A percentile compares a stretch with the other conserved stretches of the same genome.
phyloP scores from a whole-genome alignment of 2,888 invertebrate genomes.

The Gandaritis pyraliata region DNA sequence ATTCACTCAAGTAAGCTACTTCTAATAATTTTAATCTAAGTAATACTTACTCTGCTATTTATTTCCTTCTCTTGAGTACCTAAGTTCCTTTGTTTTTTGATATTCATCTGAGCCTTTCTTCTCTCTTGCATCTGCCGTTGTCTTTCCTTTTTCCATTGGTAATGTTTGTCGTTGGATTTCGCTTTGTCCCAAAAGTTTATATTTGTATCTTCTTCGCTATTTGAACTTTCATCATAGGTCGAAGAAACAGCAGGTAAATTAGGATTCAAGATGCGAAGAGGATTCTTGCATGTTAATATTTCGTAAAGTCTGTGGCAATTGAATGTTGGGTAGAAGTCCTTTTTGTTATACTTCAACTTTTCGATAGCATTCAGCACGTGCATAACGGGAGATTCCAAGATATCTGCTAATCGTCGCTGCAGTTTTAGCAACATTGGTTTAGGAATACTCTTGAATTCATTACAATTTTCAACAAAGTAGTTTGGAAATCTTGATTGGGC shows the following conservation, averaged over 20 bases:
- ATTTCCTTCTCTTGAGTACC: constrained; percentile 70
- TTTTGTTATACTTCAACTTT: constrained; percentile 86
- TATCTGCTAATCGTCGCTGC: constrained; percentile 87
- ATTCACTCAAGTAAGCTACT: too few species aligned
- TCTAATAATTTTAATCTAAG: neutral
- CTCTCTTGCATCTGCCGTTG: constrained; percentile 70
- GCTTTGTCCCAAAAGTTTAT: constrained; percentile 76
- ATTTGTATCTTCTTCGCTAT: constrained; percentile 69
- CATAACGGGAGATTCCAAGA: constrained; percentile 89
- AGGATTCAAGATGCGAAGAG: constrained; percentile 77
- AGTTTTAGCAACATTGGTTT: constrained; percentile 85
- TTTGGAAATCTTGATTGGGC: constrained; percentile 86
- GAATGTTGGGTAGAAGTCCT: constrained; percentile 86
- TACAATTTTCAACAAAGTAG: constrained; percentile 89
- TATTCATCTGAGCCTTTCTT: constrained; percentile 58
- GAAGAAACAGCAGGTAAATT: constrained; percentile 58
- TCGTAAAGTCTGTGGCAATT: constrained; percentile 85
- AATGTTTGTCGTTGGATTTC: constrained; percentile 79
- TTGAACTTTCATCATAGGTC: constrained; percentile 61
- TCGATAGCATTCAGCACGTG: constrained; percentile 88
- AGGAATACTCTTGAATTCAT: constrained; percentile 89
- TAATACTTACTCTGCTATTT: constrained; percentile 80
- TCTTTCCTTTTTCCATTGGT: constrained; percentile 76
- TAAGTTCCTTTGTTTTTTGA: constrained; percentile 61
- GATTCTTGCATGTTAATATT: constrained; percentile 84